phyloP scores from a whole-genome alignment of 2,113 vertebrate genomes.

The Merops nubicus region DNA sequence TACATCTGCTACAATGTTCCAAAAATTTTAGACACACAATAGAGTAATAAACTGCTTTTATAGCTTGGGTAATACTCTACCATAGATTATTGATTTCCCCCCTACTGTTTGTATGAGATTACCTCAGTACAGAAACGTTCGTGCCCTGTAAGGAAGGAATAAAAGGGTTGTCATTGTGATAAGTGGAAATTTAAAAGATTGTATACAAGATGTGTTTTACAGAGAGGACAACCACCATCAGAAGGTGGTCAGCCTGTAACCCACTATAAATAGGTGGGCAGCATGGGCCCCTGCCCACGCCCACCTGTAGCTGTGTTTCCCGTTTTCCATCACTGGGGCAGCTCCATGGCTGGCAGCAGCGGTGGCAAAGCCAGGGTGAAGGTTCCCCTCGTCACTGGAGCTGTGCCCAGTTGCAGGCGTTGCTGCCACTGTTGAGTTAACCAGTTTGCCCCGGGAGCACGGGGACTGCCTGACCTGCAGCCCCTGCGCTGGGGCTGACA shows the following conservation, averaged over 20 bases:
- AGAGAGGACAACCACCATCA: not conserved
- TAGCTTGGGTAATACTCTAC: conserved; percentile 31
- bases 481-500: rapidly evolving
- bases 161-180: not conserved
- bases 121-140: conserved; percentile 2
- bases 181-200: not conserved
- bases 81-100: conserved; percentile 33
- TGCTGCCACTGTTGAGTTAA: not conserved
- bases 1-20: conserved; percentile 50
- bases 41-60: conserved; percentile 62
- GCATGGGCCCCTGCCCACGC: rapidly evolving
- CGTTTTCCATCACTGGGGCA: not conserved
- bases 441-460: not conserved
- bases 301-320: not conserved
- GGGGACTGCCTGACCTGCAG: not conserved
- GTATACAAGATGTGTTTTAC: not conserved
- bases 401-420: not conserved
- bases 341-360: not conserved
- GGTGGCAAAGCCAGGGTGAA: not conserved
- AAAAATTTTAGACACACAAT: conserved; percentile 65
- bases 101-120: conserved; percentile 52
- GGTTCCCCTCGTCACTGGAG: not conserved
- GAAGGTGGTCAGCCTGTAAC: not conserved
- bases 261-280: not conserved
- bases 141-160: not conserved